Base-by-base conservation (phyloP, 2,888 invertebrate species). In the Perithous albicinctus region DNA sequence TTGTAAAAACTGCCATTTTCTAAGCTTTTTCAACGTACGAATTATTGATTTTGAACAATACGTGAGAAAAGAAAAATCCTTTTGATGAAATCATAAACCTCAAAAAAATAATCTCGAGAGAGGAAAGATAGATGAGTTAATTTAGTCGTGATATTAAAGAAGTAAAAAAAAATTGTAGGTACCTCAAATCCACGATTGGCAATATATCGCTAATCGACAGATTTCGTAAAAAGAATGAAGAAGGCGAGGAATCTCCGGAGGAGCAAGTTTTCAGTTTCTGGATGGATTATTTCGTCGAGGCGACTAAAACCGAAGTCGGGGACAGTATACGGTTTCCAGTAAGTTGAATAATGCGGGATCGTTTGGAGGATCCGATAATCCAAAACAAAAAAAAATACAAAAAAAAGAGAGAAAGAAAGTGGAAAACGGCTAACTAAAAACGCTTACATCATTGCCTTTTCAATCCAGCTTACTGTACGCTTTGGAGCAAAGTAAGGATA, bases 261-360 rank as follows among this genome's bases (percentile, higher is more conserved):
- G 97, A 98, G 91, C 96, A 97, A 93, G 95, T 98, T 0, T 99
- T 99, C 92, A 95, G 96, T 86, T 99, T 99, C 93, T 99, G 99
- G 99, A 97, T 99, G 95, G 99, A 99, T 90, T 99, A 98, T 93
- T 99, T 99, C 93, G 95, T 98, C 43, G 99, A 99, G 93, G 99
- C 99, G 10, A 98, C 97, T 32, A 97, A 97, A 91, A 94, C 95
- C 78, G 96, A 96, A 86, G 95, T 96, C 87, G 96, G 96, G 78
- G 96, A 97, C 91, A 95, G 94, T 88, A 98, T 98, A 88, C 94
- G 98, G 86, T 99, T 98, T 94, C 99, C 99, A 54, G 97, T 97
- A 93, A 95, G 95, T 92, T 86, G 81, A 85, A 81, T n/a, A 83
- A 84, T 72, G 85, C 84, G 84, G 84, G 84, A 87, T 88, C 85